Evolutionary conservation across 2,888 invertebrate species (phyloP), one percentile per base, ranked within the genome.

Genomic region (Cheilosia impressa): DNA sequence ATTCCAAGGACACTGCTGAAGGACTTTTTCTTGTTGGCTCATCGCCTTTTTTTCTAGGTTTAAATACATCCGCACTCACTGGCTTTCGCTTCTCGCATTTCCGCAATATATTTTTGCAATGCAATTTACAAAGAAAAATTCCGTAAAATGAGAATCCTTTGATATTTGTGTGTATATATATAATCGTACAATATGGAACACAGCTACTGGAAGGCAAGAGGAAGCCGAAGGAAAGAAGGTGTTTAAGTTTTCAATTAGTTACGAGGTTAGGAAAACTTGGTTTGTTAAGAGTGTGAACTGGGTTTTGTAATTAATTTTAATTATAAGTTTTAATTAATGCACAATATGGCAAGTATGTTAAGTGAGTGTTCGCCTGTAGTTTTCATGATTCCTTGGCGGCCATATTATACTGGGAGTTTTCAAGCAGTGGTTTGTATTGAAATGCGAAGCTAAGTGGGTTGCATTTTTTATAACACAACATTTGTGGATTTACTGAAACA

Each of bases 271-370:
- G 15, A 41, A 69, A 63, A 69, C 60, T 52, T 45, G 34, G 22
- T 62, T 65, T 66, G 47, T 55, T 58, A 50, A 75, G 38, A 57
- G 47, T 13, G 45, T 45, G 55, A 78, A 31, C 38, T 57, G 58
- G 50, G 71, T 47, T 63, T 66, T 71, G 47, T 75, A 84, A 84
- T 83, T 83, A 78, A 73, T 73, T 73, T 73, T 83, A 83, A 78
- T 83, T 83, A 83, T 68, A 72, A 83, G 73, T 83, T 83, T 73
- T 78, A 68, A 69, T 82, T 76, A 77, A 66, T 75, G 53, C 72
- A 60, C 65, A 65, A 79, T 60, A 6, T 6, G 7, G 34, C 10
- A 45, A 55, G 17, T 17, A 27, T 68, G 52, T 52, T 65, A 2
- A 38, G 34, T 65, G n/a, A 38, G 65, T 38, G 7, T 31, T 50